These are phyloP conservation scores for Agrypnia vestita DNA, from an alignment of 1,140 invertebrate species.

Conservation along the genomic window DNA sequence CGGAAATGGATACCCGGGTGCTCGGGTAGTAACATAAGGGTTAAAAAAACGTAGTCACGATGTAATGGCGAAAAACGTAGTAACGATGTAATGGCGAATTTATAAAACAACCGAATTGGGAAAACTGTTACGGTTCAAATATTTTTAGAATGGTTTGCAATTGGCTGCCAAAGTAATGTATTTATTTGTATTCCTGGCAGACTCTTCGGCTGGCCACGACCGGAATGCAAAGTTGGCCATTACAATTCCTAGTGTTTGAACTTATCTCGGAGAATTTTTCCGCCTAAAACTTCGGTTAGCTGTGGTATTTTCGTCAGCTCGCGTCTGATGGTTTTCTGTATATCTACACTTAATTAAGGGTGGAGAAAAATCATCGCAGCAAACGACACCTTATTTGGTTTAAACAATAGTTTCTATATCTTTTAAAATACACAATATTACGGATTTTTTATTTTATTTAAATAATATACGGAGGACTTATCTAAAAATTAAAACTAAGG, in stretches of 20 bases:
- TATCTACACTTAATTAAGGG: constrained; percentile 48
- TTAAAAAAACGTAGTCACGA: too few species aligned
- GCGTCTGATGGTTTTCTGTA: constrained; percentile 51
- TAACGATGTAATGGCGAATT: not conserved
- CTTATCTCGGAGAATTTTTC: constrained; percentile 22
- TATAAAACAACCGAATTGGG: constrained; percentile 13
- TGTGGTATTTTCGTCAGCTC: constrained; percentile 53
- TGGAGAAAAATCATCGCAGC: constrained; percentile 30
- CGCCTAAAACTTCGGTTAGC: constrained; percentile 21
- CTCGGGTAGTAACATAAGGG: too few species aligned
- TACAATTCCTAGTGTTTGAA: constrained; percentile 30
- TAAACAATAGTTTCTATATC: not conserved
- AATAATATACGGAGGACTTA: too few species aligned
- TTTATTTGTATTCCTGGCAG: not conserved
- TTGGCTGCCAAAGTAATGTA: not conserved
- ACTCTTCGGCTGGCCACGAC: not conserved
- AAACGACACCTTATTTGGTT: constrained; percentile 28
- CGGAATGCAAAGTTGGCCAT: constrained; percentile 30
- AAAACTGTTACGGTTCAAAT: not conserved
- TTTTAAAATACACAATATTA: too few species aligned
- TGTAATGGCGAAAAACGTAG: constrained; percentile 16
- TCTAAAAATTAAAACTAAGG: too few species aligned
- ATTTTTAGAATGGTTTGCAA: constrained; percentile 25
- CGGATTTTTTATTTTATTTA: too few species aligned
- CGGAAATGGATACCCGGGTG: too few species aligned